phyloP scores from a whole-genome alignment of 2,113 vertebrate species.

The Malurus cyaneus region DNA sequence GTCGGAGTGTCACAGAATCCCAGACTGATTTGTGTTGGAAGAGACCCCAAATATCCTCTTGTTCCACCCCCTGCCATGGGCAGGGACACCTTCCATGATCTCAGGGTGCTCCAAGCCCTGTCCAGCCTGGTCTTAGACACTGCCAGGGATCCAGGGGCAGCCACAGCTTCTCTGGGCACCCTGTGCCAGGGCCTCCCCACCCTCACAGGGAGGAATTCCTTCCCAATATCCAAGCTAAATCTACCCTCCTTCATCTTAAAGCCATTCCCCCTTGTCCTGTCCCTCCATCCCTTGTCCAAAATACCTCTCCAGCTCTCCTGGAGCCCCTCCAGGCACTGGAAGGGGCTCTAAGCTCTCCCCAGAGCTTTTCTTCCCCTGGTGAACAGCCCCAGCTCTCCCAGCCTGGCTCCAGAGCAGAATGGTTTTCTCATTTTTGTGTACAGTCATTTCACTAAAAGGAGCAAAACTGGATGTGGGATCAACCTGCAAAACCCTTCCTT shows the following conservation, averaged over 20 bases:
- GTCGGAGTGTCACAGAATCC: fast-evolving
- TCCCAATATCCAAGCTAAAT: not conserved
- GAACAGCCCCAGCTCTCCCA: not conserved
- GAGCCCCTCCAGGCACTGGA: not conserved
- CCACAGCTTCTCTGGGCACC: not conserved
- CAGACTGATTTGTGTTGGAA: not conserved
- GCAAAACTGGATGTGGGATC: not conserved
- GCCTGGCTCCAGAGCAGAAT: not conserved
- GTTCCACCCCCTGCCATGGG: not conserved
- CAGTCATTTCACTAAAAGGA: not conserved
- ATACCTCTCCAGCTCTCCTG: not conserved
- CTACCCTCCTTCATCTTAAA: not conserved
- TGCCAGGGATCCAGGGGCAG: not conserved
- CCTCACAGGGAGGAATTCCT: not conserved
- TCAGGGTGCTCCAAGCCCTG: fast-evolving
- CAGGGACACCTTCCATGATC: not conserved
- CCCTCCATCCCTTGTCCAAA: not conserved
- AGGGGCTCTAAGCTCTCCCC: not conserved
- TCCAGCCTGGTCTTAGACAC: not conserved
- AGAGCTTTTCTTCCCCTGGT: not conserved
- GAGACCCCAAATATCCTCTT: not conserved
- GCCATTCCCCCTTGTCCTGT: not conserved
- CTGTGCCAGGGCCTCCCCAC: not conserved
- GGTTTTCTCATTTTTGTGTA: not conserved
- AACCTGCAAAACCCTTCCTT: not conserved